A percentile compares a stretch with the other conserved stretches of the same genome.
These are phyloP conservation scores for Sorex fumeus DNA, from an alignment of 2,113 vertebrate genomes.

Conservation along the genomic window DNA sequence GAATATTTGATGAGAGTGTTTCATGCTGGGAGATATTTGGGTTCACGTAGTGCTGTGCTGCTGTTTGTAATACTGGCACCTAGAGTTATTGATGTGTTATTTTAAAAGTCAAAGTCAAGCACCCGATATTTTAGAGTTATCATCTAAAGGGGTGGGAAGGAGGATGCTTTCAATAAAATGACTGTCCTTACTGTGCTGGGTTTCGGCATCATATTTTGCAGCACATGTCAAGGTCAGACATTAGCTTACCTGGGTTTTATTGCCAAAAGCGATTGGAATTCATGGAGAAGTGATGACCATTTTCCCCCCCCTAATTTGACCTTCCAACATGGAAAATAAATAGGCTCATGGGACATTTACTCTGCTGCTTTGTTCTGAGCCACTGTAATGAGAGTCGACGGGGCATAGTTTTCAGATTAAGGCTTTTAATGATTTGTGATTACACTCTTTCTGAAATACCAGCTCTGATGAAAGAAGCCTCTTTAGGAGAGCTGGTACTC, in stretches of 20 bases:
- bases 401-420: conserved; percentile 59
- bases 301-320: conserved; percentile 35
- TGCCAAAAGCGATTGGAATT: conserved; percentile 20
- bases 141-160: not conserved
- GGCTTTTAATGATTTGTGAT: conserved; percentile 49
- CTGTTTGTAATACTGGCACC: not conserved
- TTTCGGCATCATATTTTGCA: not conserved
- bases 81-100: not conserved
- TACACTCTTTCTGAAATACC: conserved; percentile 11
- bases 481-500: not conserved
- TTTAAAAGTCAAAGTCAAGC: not conserved
- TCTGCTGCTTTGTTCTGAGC: conserved; percentile 55
- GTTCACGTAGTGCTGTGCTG: not conserved
- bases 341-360: conserved; percentile 56
- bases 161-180: not conserved
- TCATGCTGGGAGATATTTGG: not conserved
- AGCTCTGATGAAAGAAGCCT: not conserved
- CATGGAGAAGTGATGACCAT: not conserved
- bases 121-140: not conserved
- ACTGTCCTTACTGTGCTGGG: no score
- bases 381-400: conserved; percentile 50
- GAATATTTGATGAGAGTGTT: no score
- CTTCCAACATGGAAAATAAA: conserved; percentile 51
- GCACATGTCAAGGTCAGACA: not conserved
- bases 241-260: not conserved